A percentile compares a stretch with the other conserved stretches of the same genome.
Conservation (phyloP, 1,140 invertebrate species). For the Leptestheria dahalacensis region DNA sequence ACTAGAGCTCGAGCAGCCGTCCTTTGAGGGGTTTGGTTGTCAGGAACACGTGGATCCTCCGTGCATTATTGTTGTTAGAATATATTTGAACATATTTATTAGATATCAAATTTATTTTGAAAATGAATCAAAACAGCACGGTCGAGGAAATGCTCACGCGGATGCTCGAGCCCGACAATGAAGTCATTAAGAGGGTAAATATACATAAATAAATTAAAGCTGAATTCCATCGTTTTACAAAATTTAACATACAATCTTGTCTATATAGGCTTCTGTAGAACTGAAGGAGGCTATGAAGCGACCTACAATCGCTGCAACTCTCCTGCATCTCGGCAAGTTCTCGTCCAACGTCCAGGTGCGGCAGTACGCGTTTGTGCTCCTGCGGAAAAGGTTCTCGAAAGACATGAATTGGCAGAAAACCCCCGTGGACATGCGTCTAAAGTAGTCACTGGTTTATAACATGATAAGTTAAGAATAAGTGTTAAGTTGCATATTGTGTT, state of each 20-base stretch:
- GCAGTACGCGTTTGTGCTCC: constrained; percentile 47
- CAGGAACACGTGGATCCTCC: too few species aligned
- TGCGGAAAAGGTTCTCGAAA: constrained; percentile 42
- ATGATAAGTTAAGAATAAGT: too few species aligned
- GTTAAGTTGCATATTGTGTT: constrained; percentile 16
- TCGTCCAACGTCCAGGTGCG: constrained; percentile 41
- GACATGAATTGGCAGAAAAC: constrained; percentile 43
- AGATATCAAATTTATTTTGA: too few species aligned
- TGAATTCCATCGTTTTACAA: not conserved
- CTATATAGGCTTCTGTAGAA: constrained; percentile 41
- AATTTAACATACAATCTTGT: not conserved
- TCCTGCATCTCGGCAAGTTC: constrained; percentile 40
- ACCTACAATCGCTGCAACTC: constrained; percentile 36
- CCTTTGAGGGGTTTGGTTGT: too few species aligned
- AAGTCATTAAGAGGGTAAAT: constrained; percentile 5
- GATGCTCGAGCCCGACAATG: constrained; percentile 6
- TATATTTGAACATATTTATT: too few species aligned
- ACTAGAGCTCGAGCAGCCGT: too few species aligned
- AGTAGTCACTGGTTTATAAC: constrained; percentile 24
- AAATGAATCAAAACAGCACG: not conserved
- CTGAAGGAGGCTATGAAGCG: constrained; percentile 44
- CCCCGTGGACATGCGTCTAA: constrained; percentile 31
- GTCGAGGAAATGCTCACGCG: not conserved
- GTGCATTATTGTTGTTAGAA: too few species aligned
- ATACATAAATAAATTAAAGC: not conserved